Evolutionary conservation across 2,113 vertebrate species (phyloP), one percentile per base, ranked within the genome.

Genomic region (Oreochromis tanganicae): DNA sequence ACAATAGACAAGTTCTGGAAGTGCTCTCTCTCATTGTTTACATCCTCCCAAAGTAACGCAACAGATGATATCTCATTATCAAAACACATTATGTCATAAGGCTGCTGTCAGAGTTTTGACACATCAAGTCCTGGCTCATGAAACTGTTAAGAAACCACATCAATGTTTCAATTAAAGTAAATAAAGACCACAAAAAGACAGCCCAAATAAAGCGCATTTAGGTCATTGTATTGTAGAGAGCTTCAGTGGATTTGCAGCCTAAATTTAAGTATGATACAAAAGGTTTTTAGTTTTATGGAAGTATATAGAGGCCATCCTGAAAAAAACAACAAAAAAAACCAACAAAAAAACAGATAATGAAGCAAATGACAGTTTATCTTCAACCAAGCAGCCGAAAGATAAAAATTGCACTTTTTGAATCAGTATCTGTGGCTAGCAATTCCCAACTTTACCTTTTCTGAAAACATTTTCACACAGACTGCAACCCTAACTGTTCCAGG

Each of bases 1-100:
- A 94, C 92, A 94, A 93, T 87, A 38, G 93, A 24, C 12, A 55
- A 17, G 21, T 80, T 87, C 19, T 80, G 16, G 4, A 85, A 75
- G 38, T 32, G 10, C 11, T 11, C 46, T 52, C 57, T 79, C 34
- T 87, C 34, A 1, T 88, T 85, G 81, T 90, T 91, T 86, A 87
- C 43, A 66, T 88, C 75, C 34, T 63, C 11, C 29, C 48, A 41
- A 82, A 41, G 9, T 61, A 85, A 52, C 7, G 2, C 17, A 38
- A 88, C 13, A 5, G n/a, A 87, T 87, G 1, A 9, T 12, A 83
- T 88, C 80, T 83, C 19, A 1, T 61, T 54, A 80, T 86, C 29
- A 68, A 19, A 55, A 56, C 86, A 79, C 43, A 87, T 43, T 3
- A 1, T 19, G 54, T 6, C 55, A 32, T 4, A n/a, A 66, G 55